Evolutionary conservation across 2,797 vertebrate genomes (phyloP).

Genomic region (Sebastes aleutianus): DNA sequence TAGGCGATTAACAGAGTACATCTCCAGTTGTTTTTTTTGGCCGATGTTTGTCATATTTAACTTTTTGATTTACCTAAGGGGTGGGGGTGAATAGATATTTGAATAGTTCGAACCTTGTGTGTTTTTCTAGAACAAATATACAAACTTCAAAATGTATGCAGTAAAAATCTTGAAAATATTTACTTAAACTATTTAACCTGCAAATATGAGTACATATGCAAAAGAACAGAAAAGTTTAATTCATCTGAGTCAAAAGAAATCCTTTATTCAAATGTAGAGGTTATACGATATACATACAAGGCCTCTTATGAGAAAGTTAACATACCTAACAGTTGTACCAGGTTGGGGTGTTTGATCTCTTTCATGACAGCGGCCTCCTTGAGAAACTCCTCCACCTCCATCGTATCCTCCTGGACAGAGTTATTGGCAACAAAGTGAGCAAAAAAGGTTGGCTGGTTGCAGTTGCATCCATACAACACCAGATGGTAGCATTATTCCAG

Average conservation of each 20-base stretch:
- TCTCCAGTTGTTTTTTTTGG: too few relatives aligned
- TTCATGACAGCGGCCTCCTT: slow-evolving; percentile 99
- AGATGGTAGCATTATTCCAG: slow-evolving; percentile 62
- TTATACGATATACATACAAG: not conserved
- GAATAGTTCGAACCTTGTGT: too few relatives aligned
- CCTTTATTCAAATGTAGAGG: not conserved
- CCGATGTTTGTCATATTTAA: too few relatives aligned
- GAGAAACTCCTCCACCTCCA: slow-evolving; percentile 99
- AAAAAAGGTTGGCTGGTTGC: slow-evolving; percentile 27
- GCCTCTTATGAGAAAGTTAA: slow-evolving; percentile 8
- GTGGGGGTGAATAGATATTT: too few relatives aligned
- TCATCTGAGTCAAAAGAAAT: not conserved
- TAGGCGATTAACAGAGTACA: too few relatives aligned
- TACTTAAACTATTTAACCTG: too few relatives aligned
- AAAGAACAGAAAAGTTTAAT: not conserved
- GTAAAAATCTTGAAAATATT: too few relatives aligned
- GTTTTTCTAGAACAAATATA: too few relatives aligned
- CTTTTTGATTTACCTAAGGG: too few relatives aligned
- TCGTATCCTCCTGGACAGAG: slow-evolving; percentile 92
- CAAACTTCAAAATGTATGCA: too few relatives aligned
- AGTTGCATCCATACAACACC: slow-evolving; percentile 53
- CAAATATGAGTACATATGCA: too few relatives aligned
- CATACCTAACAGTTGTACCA: slow-evolving; percentile 96
- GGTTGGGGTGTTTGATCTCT: slow-evolving; percentile 98
- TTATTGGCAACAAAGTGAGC: not conserved